A percentile compares a stretch with the other conserved stretches of the same genome.
phyloP scores from a whole-genome alignment of 1,140 invertebrate species.

The Euwallacea fornicatus region DNA sequence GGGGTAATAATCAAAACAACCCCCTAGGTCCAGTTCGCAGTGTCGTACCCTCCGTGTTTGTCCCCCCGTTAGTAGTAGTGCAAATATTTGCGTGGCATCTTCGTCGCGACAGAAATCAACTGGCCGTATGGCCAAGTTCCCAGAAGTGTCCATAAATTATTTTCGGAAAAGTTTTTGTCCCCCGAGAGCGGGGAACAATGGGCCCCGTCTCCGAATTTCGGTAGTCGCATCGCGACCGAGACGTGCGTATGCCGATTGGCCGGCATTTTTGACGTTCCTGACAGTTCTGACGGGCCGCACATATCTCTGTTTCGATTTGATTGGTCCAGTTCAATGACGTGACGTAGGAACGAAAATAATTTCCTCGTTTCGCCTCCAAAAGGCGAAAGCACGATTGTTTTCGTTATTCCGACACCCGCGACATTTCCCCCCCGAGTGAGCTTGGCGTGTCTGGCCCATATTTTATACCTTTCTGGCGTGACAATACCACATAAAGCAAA shows the following conservation, averaged over 20 bases:
- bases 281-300: not conserved
- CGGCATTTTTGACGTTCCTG: constrained; percentile 7
- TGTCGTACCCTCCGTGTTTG: not conserved
- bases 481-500: constrained; percentile 47
- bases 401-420: constrained; percentile 15
- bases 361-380: not conserved
- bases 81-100: not conserved
- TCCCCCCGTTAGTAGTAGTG: not conserved
- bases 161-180: not conserved
- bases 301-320: constrained; percentile 4
- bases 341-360: not conserved
- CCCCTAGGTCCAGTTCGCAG: too few relatives aligned
- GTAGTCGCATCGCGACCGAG: constrained; percentile 3
- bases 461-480: constrained; percentile 46
- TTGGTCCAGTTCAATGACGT: not conserved
- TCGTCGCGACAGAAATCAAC: not conserved
- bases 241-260: constrained; percentile 11
- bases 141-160: constrained; percentile 19
- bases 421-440: constrained; percentile 13
- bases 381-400: constrained; percentile 1
- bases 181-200: not conserved
- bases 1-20: too few relatives aligned
- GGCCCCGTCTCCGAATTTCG: not conserved
- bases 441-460: constrained; percentile 36
- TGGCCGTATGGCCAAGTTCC: constrained; percentile 1